Evolutionary conservation across 2,888 invertebrate genomes (phyloP).

Genomic region (Metalampra italica): DNA sequence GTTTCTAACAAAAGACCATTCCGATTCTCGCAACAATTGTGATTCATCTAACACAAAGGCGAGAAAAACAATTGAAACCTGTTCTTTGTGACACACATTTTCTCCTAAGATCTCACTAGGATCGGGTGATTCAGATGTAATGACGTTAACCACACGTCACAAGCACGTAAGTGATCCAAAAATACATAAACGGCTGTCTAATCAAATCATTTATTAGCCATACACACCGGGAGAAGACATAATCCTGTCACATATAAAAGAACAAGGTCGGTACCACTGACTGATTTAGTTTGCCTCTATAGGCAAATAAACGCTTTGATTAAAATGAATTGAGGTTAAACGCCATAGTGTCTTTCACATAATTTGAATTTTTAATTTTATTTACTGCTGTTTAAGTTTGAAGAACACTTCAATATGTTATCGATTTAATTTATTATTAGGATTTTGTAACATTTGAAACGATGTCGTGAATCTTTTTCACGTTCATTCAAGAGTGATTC

Average conservation of each 20-base stretch:
- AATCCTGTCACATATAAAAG: constrained; percentile 9
- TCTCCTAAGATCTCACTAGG: not conserved
- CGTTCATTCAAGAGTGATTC: not conserved
- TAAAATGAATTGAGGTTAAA: constrained; percentile 6
- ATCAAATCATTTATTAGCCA: constrained; percentile 44
- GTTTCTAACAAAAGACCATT: not conserved
- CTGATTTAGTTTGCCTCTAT: constrained; percentile 13
- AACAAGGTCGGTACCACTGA: constrained; percentile 8
- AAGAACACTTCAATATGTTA: not conserved
- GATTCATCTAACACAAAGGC: constrained; percentile 1
- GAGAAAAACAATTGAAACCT: constrained; percentile 4
- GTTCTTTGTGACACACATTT: constrained; percentile 4
- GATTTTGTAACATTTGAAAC: not conserved
- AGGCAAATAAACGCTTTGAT: constrained; percentile 7
- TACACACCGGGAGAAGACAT: constrained; percentile 15
- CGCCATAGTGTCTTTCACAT: constrained; percentile 1
- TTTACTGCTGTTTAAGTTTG: not conserved
- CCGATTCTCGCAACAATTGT: not conserved
- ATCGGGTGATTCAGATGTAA: constrained; percentile 31
- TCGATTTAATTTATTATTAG: not conserved
- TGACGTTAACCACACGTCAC: constrained; percentile 40
- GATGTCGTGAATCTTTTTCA: not conserved
- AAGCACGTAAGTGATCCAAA: constrained; percentile 41
- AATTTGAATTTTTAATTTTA: constrained; percentile 8
- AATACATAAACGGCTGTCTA: constrained; percentile 48